Evolutionary conservation across 2,113 vertebrate genomes (phyloP).

Genomic region (Ptyas mucosa): DNA sequence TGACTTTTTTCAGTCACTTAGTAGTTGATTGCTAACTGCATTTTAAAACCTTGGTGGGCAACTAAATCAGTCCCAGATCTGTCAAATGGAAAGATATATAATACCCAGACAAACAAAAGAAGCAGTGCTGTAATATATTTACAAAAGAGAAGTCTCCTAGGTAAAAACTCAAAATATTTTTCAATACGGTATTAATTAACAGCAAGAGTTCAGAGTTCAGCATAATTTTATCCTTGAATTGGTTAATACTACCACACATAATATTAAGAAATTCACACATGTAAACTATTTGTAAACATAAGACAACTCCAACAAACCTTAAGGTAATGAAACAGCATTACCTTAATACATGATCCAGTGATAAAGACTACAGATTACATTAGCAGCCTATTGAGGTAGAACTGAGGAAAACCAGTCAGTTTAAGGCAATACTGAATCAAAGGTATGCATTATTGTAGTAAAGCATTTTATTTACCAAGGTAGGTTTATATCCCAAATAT

Average conservation of each 20-base stretch:
- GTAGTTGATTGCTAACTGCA: constrained; percentile 22
- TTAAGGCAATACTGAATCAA: neutral
- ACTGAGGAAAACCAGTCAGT: neutral
- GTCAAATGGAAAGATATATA: constrained; percentile 31
- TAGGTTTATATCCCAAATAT: neutral
- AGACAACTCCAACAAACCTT: neutral
- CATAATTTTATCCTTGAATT: neutral
- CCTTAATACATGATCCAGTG: neutral
- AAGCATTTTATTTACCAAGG: neutral
- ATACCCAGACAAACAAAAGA: neutral
- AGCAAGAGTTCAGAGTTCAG: neutral
- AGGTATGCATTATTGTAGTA: neutral
- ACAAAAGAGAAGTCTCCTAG: neutral
- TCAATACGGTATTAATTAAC: neutral
- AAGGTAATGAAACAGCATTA: neutral
- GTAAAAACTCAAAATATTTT: constrained; percentile 11
- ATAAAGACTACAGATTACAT: neutral
- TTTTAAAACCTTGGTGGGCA: constrained; percentile 14
- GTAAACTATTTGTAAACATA: neutral
- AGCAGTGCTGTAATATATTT: neutral
- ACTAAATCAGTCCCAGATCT: constrained; percentile 5
- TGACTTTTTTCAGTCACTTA: constrained; percentile 11
- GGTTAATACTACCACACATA: neutral
- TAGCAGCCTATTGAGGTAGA: neutral
- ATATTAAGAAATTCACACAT: neutral